Percentiles rank a stretch among this genome's conserved stretches.
phyloP scores from a whole-genome alignment of 2,797 vertebrate genomes.

The Myotis pilosus region DNA sequence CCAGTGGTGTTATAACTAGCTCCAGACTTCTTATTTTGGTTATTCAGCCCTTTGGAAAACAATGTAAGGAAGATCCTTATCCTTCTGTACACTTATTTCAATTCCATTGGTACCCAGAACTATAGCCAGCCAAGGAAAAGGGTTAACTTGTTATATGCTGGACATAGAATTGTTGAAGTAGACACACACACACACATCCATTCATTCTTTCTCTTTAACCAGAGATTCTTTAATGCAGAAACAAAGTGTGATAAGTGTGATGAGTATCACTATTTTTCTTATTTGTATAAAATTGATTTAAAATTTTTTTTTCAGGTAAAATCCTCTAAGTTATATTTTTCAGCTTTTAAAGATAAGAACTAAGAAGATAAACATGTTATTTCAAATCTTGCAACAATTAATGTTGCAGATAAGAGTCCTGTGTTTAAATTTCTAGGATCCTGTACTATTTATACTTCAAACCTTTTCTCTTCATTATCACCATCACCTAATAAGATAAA shows the following conservation, averaged over 20 bases:
- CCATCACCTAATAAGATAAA: neutral
- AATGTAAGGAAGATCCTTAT: neutral
- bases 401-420: neutral
- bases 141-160: neutral
- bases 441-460: neutral
- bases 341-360: neutral
- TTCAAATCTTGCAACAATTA: neutral
- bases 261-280: neutral
- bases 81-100: constrained; percentile 2
- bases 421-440: neutral
- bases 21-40: neutral
- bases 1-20: neutral
- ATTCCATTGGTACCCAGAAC: neutral
- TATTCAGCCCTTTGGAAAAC: constrained; percentile 34
- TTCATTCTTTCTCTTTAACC: neutral
- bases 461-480: neutral
- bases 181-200: neutral
- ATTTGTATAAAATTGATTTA: neutral
- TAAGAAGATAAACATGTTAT: neutral
- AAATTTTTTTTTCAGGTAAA: constrained; percentile 28
- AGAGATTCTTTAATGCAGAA: neutral
- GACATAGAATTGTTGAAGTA: neutral
- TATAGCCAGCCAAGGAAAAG: neutral
- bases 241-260: neutral
- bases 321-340: constrained; percentile 35